Conservation (phyloP, 2,888 invertebrate species). For the Euclidia mi region DNA sequence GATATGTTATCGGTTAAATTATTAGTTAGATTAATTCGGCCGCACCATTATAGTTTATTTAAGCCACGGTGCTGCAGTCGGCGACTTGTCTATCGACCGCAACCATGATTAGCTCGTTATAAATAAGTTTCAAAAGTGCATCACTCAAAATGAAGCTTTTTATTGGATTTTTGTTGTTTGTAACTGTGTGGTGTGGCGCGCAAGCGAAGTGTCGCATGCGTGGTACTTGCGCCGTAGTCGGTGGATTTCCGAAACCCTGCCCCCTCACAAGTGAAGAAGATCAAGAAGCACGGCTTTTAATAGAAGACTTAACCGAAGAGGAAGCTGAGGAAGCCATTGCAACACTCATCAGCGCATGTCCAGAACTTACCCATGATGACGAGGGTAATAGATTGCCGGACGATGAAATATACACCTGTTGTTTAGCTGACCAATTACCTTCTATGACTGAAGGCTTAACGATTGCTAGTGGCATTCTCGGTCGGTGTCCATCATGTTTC, state of each 20-base stretch:
- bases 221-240: slow-evolving; percentile 67
- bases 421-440: slow-evolving; percentile 87
- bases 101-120: slow-evolving; percentile 29
- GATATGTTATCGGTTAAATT: slow-evolving; percentile 73
- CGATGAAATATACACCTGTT: slow-evolving; percentile 90
- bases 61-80: slow-evolving; percentile 21
- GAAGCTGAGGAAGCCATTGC: slow-evolving; percentile 70
- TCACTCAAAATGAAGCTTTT: slow-evolving; percentile 61
- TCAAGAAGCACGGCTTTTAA: slow-evolving; percentile 61
- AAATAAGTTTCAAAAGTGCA: slow-evolving; percentile 24
- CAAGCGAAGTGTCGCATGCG: slow-evolving; percentile 73
- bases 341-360: slow-evolving; percentile 90
- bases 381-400: slow-evolving; percentile 68
- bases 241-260: slow-evolving; percentile 69
- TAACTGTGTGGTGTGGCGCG: slow-evolving; percentile 65
- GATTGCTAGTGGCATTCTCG: slow-evolving; percentile 92
- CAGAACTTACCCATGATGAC: slow-evolving; percentile 85
- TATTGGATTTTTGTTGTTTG: slow-evolving; percentile 48
- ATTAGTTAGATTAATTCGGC: slow-evolving; percentile 57
- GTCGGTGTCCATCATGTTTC: slow-evolving; percentile 95
- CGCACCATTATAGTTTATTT: slow-evolving; percentile 47
- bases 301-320: slow-evolving; percentile 66
- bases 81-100: slow-evolving; percentile 10
- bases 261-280: too few relatives aligned
- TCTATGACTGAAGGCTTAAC: slow-evolving; percentile 88